Evolutionary conservation across 1,140 invertebrate genomes (phyloP), one percentile per base, ranked within the genome.

Genomic region (Heliconius nattereri): DNA sequence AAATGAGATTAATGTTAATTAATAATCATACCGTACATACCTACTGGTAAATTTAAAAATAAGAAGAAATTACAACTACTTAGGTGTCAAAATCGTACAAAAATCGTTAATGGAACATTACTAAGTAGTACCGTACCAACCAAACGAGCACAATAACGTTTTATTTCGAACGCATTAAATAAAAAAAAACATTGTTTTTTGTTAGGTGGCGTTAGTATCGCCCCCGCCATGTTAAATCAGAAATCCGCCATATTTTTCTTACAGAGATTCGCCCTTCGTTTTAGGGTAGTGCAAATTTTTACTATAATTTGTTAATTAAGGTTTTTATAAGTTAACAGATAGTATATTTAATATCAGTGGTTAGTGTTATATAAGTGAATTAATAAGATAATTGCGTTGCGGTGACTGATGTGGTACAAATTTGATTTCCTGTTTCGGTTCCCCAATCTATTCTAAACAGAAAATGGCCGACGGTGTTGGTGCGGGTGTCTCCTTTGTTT

Each of bases 401-500:
- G 71, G 85, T 85, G 79, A 87, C 89, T 87, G 81, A 92, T 93
- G 90, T 88, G 87, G 89, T 89, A 82, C 85, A 89, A 86, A 90
- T 79, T 85, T 81, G 85, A 86, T 94, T 92, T 94, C 90, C 89
- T 90, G 91, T 90, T 91, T 91, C 88, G 88, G 90, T 92, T 91
- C 84, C 88, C 87, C 92, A 92, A 92, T 94, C 92, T 93, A 93
- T 92, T 94, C 92, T 92, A 95, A 95, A 94, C 95, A 95, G 95
- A 96, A 96, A 96, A 96, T 96, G 96, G 96, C 96, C 94, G 95
- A 95, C 95, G 93, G 95, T 95, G 94, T 94, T 95, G 94, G 94
- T 95, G 95, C 93, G 93, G 94, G 94, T 95, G 94, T 95, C 92
- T 96, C 95, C 96, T 96, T 96, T 96, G 95, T 96, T 96, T 96